Evolutionary conservation across 92 coral and sea anemone genomes (phyloP).

Genomic region (Scolanthus callimorphus): DNA sequence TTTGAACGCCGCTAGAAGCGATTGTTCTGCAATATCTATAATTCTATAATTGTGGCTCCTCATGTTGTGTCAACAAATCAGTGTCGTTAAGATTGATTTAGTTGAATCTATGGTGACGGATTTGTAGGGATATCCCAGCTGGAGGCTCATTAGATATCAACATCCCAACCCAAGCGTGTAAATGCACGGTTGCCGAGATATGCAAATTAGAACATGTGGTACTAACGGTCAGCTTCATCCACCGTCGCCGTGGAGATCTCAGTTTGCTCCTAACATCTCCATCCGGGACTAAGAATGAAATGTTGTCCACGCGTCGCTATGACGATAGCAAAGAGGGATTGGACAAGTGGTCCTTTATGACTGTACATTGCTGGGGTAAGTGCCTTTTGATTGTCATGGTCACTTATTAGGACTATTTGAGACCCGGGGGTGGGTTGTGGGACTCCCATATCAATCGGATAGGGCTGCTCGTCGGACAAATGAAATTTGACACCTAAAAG

Average conservation of each 20-base stretch:
- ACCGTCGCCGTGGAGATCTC: conserved; percentile 98
- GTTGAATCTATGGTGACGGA: too few species aligned
- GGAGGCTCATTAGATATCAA: conserved; percentile 81
- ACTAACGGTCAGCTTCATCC: conserved; percentile 88
- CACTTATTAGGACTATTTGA: too few species aligned
- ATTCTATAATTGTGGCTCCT: too few species aligned
- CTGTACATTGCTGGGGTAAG: conserved; percentile 99
- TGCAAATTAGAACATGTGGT: conserved; percentile 87
- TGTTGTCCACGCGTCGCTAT: conserved; percentile 95
- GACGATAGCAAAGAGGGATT: conserved; percentile 97
- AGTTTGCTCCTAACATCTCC: conserved; percentile 89
- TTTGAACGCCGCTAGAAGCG: too few species aligned
- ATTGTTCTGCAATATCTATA: too few species aligned
- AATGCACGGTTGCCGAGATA: conserved; percentile 75
- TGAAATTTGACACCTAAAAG: too few species aligned
- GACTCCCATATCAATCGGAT: too few species aligned
- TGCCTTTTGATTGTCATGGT: too few species aligned
- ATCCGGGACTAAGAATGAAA: conserved; percentile 94
- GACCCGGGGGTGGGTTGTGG: too few species aligned
- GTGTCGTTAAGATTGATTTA: too few species aligned
- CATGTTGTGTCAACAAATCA: too few species aligned
- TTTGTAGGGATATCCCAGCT: conserved; percentile 79
- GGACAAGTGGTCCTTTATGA: conserved; percentile 99
- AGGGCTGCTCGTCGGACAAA: too few species aligned
- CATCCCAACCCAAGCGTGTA: conserved; percentile 81